phyloP scores from a whole-genome alignment of 2,888 invertebrate species.

The Drosophila quasianomalipes region DNA sequence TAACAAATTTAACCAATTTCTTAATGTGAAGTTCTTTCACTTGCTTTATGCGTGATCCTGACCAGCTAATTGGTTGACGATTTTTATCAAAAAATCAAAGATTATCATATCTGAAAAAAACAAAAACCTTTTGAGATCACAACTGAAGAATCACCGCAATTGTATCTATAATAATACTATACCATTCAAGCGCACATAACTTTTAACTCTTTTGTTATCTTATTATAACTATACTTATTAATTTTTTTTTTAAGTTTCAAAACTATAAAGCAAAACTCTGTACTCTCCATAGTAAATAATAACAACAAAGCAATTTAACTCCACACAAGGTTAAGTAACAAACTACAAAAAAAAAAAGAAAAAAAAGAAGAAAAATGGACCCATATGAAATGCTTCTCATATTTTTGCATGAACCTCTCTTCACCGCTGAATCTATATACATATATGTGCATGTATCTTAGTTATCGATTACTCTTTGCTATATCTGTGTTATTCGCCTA shows the following conservation, averaged over 20 bases:
- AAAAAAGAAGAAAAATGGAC: not conserved
- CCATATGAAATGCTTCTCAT: slow-evolving; percentile 29
- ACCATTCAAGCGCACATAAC: slow-evolving; percentile 56
- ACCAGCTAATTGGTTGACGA: slow-evolving; percentile 32
- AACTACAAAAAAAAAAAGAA: slow-evolving; percentile 17
- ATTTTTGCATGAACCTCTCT: slow-evolving; percentile 61
- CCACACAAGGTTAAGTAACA: slow-evolving; percentile 77
- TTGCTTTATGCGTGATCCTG: slow-evolving; percentile 62
- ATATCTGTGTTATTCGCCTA: slow-evolving; percentile 47
- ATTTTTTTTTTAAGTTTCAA: slow-evolving; percentile 41
- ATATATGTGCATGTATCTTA: slow-evolving; percentile 54
- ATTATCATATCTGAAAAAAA: slow-evolving; percentile 1
- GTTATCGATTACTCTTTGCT: slow-evolving; percentile 24
- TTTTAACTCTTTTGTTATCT: slow-evolving; percentile 40
- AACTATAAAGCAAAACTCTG: slow-evolving; percentile 57
- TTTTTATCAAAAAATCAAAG: slow-evolving; percentile 15
- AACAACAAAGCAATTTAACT: slow-evolving; percentile 73
- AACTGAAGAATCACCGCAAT: slow-evolving; percentile 43
- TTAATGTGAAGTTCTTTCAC: slow-evolving; percentile 52
- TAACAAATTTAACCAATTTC: slow-evolving; percentile 44
- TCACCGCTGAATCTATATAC: slow-evolving; percentile 20
- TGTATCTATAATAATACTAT: slow-evolving; percentile 28
- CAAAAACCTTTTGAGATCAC: slow-evolving; percentile 44
- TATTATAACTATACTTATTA: slow-evolving; percentile 27
- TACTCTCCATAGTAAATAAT: slow-evolving; percentile 71